Conservation (phyloP, 2,797 vertebrate species). For the Poeciliopsis turneri region DNA sequence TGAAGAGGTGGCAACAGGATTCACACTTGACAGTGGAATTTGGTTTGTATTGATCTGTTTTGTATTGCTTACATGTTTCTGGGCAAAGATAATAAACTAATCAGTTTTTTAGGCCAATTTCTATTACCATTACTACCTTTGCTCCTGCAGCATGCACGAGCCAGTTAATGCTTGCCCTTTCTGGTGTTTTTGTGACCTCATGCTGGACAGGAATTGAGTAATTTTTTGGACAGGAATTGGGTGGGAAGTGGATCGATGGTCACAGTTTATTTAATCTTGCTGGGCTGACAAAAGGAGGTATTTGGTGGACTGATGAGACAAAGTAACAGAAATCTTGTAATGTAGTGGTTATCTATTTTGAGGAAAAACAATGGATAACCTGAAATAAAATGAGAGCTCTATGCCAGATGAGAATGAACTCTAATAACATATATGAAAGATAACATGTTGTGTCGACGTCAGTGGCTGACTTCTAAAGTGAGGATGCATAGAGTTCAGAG, state of each 20-base stretch:
- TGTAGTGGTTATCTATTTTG: conserved; percentile 34
- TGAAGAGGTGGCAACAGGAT: conserved; percentile 62
- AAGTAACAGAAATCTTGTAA: conserved; percentile 12
- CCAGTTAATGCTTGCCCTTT: conserved; percentile 22
- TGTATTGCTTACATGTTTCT: conserved; percentile 82
- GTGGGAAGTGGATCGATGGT: conserved; percentile 37
- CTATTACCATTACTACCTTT: conserved; percentile 61
- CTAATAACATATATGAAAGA: neutral
- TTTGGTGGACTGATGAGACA: conserved; percentile 34
- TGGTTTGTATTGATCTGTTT: conserved; percentile 79
- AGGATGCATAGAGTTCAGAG: neutral
- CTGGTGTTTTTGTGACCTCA: conserved; percentile 58
- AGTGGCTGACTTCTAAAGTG: neutral
- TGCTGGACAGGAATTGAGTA: conserved; percentile 62
- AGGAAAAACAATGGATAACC: neutral
- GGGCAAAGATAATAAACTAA: conserved; percentile 77
- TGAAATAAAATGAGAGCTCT: neutral
- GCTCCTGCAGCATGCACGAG: conserved; percentile 21
- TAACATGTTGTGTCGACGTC: neutral
- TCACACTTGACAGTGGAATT: conserved; percentile 71
- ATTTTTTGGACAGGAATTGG: conserved; percentile 36
- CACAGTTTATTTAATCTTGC: conserved; percentile 59
- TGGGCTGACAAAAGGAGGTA: conserved; percentile 23
- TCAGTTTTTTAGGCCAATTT: conserved; percentile 69
- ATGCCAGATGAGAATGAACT: neutral